Evolutionary conservation across 2,888 invertebrate species (phyloP).

Genomic region (Thumatha senex): DNA sequence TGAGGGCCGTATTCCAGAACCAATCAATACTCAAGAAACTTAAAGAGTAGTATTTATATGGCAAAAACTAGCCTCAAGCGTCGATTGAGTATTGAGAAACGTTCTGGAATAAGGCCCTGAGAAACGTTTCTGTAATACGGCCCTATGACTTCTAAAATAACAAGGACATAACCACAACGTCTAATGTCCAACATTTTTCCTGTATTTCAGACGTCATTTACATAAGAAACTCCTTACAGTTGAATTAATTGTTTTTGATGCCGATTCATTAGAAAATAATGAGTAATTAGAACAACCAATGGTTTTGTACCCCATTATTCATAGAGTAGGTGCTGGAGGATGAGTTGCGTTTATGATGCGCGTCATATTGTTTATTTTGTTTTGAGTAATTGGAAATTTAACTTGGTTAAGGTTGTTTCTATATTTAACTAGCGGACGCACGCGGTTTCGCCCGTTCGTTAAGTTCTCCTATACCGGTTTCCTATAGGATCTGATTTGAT

Average conservation of each 20-base stretch:
- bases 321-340: constrained; percentile 11
- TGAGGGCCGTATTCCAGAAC: too few species aligned
- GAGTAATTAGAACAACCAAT: constrained; percentile 22
- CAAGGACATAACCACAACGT: neutral
- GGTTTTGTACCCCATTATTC: constrained; percentile 19
- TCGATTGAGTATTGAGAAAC: too few species aligned
- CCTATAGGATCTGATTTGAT: too few species aligned
- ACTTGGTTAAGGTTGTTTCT: constrained; percentile 26
- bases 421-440: too few species aligned
- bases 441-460: too few species aligned
- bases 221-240: constrained; percentile 9
- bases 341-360: constrained; percentile 18
- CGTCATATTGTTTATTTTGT: neutral
- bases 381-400: constrained; percentile 19
- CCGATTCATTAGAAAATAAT: constrained; percentile 19
- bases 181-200: constrained; percentile 31
- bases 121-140: too few species aligned
- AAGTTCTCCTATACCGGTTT: too few species aligned
- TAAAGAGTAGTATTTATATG: too few species aligned
- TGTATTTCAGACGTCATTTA: constrained; percentile 34
- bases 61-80: too few species aligned
- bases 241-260: constrained; percentile 10
- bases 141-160: neutral
- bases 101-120: too few species aligned
- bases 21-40: too few species aligned